Conservation (phyloP, 2,888 invertebrate genomes). For the Catocala fraxini region DNA sequence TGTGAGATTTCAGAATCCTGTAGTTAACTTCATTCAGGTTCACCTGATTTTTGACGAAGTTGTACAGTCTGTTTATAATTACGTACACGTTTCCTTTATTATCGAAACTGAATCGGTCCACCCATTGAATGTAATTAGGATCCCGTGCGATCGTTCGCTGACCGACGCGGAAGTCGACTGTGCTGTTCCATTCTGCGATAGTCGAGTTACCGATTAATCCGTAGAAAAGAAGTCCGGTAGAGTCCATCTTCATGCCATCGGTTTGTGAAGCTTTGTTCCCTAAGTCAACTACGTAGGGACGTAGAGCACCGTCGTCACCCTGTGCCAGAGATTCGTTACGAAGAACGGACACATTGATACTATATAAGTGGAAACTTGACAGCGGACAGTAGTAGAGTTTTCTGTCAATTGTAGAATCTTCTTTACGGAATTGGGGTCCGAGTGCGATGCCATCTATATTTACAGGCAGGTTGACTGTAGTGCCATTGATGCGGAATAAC, state of each 20-base stretch:
- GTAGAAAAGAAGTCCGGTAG: conserved; percentile 90
- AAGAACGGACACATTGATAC: conserved; percentile 89
- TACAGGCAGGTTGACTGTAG: conserved; percentile 86
- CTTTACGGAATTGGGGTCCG: conserved; percentile 86
- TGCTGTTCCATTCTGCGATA: conserved; percentile 91
- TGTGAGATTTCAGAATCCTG: conserved; percentile 88
- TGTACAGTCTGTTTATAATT: conserved; percentile 90
- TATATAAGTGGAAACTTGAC: conserved; percentile 90
- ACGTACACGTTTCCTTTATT: conserved; percentile 89
- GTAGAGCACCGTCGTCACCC: conserved; percentile 67
- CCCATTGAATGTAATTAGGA: conserved; percentile 91
- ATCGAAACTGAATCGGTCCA: conserved; percentile 91
- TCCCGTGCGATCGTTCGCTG: conserved; percentile 90
- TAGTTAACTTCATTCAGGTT: conserved; percentile 89
- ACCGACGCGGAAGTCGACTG: conserved; percentile 85
- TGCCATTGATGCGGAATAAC: conserved; percentile 88
- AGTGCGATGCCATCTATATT: conserved; percentile 92
- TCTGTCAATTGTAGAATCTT: conserved; percentile 71
- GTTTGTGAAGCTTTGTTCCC: conserved; percentile 90
- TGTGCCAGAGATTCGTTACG: conserved; percentile 83
- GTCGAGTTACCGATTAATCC: conserved; percentile 90
- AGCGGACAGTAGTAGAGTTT: conserved; percentile 91
- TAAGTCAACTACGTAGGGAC: conserved; percentile 86
- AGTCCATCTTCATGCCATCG: conserved; percentile 93
- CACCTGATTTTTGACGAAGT: conserved; percentile 89